phyloP scores from a whole-genome alignment of 2,888 invertebrate species.

The Acleris laterana region DNA sequence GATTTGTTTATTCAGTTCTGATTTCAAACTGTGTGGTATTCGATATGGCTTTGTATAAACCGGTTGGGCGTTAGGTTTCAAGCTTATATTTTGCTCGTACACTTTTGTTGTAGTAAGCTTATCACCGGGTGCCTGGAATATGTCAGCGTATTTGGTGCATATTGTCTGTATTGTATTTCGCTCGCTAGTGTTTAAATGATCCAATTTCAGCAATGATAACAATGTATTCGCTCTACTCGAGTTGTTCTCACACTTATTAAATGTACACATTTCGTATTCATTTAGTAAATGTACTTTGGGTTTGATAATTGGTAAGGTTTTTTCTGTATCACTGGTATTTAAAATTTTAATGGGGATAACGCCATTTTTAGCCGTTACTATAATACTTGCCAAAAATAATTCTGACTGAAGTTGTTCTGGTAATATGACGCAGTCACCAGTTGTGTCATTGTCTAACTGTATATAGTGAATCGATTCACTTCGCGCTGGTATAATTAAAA shows the following conservation, averaged over 20 bases:
- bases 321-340: conserved; percentile 2
- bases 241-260: conserved; percentile 2
- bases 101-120: conserved; percentile 5
- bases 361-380: not conserved
- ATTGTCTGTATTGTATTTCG: too few species aligned
- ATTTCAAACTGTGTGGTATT: conserved; percentile 11
- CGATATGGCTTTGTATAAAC: conserved; percentile 20
- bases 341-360: conserved; percentile 5
- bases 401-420: not conserved
- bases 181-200: not conserved
- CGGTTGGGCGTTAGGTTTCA: conserved; percentile 9
- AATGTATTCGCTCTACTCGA: conserved; percentile 15
- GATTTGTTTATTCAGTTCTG: conserved; percentile 14
- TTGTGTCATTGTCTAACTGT: not conserved
- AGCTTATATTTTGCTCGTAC: conserved; percentile 10
- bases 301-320: conserved; percentile 1
- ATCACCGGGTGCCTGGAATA: conserved; percentile 7
- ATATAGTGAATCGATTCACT: conserved; percentile 18
- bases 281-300: conserved; percentile 10
- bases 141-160: too few species aligned
- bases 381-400: conserved; percentile 1
- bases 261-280: conserved; percentile 9
- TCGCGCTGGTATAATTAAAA: conserved; percentile 17
- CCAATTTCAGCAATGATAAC: conserved; percentile 25
- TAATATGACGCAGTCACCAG: not conserved